These are phyloP conservation scores for Zosterops pallidus DNA, from an alignment of 2,113 vertebrate species.

Conservation along the genomic window DNA sequence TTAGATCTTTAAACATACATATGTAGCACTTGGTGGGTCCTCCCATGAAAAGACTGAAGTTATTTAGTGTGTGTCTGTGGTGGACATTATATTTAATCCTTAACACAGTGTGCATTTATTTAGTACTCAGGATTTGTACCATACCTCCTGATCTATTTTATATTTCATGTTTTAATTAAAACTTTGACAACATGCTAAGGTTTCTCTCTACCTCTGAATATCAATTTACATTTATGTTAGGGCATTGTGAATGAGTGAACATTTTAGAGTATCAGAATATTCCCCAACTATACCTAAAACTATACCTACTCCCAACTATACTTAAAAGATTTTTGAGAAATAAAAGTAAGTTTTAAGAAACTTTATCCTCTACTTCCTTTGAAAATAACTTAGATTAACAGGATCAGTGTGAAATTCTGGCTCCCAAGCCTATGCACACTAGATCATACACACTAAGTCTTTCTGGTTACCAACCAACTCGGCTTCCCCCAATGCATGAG, in stretches of 20 bases:
- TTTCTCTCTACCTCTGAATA: not conserved
- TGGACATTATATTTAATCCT: constrained; percentile 8
- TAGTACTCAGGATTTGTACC: not conserved
- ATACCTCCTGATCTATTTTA: not conserved
- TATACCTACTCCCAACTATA: not conserved
- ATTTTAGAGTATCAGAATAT: not conserved
- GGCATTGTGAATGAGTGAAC: not conserved
- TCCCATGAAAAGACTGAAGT: not conserved
- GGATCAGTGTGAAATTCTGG: not conserved
- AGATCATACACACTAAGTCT: not conserved
- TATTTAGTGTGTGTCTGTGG: not conserved
- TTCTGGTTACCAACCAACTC: not conserved
- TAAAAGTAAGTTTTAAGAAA: not conserved
- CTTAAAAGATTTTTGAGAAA: not conserved
- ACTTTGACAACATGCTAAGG: not conserved
- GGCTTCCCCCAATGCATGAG: fast-evolving
- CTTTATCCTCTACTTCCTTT: not conserved
- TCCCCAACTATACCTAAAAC: not conserved
- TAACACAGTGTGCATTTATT: not conserved
- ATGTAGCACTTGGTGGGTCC: not conserved
- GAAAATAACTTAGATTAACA: not conserved
- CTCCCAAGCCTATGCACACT: not conserved
- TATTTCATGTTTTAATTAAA: not conserved
- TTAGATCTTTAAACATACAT: not conserved
- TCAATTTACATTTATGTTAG: not conserved